Conservation (phyloP, 2,888 invertebrate genomes). For the Ochropleura plecta region DNA sequence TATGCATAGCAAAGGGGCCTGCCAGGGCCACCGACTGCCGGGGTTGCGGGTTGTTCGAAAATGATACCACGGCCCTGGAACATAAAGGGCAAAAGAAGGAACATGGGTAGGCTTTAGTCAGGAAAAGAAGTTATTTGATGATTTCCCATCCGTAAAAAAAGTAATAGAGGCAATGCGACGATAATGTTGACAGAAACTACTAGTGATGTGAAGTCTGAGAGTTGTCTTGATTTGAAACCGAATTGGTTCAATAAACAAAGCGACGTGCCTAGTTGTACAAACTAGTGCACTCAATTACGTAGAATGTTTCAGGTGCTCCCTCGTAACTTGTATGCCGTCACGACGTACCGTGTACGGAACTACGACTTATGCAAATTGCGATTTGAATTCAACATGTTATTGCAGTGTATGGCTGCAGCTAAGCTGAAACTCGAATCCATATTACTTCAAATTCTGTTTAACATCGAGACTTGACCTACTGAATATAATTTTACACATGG, state of each 20-base stretch:
- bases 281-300: constrained; percentile 13
- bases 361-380: constrained; percentile 58
- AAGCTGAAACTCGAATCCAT: constrained; percentile 39
- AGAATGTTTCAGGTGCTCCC: constrained; percentile 17
- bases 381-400: constrained; percentile 56
- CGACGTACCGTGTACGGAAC: constrained; percentile 18
- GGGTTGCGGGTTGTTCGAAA: no score
- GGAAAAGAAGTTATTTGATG: no score
- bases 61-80: no score
- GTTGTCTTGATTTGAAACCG: background rate
- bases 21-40: no score
- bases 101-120: no score
- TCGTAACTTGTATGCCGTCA: constrained; percentile 35
- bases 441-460: constrained; percentile 20
- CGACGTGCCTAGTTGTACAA: background rate
- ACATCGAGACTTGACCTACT: background rate
- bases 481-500: no score
- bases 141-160: background rate
- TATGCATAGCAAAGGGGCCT: no score
- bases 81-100: no score
- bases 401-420: constrained; percentile 32
- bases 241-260: constrained; percentile 2
- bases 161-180: background rate
- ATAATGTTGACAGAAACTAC: background rate
- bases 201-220: no score